Evolutionary conservation across 2,113 vertebrate species (phyloP), one percentile per base, ranked within the genome.

Genomic region (Nyctereutes procyonoides): DNA sequence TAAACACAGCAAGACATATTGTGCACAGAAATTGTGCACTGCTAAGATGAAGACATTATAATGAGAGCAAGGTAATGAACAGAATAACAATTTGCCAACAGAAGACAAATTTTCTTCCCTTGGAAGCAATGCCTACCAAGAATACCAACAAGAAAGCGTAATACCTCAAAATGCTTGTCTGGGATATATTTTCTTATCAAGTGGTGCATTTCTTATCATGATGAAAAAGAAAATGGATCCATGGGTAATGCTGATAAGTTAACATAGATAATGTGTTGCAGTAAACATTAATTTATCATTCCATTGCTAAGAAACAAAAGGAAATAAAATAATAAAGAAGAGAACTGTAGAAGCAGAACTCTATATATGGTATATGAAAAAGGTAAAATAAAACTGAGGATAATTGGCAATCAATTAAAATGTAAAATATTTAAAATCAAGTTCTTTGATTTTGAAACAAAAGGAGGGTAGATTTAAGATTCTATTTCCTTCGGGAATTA

Each of bases 181-280:
- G 96, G 96, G 97, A 97, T 98, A 98, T 98, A 98, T 98, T 98
- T 98, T 98, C 97, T 98, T 99, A 99, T 98, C 98, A 97, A 98
- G 97, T 97, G 98, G 98, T 97, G 63, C 98, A 97, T 97, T 98
- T 80, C 60, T 96, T 98, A 98, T 99, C 97, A 84, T 98, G 98
- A 98, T 98, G 96, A 97, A 98, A 98, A 98, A 93, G 96, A 98
- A 98, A 99, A 98, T 97, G 96, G 83, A 98, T 98, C 98, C 87
- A 93, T 97, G 96, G 98, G 97, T 98, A 98, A 98, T 98, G 95
- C 96, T 97, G 98, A 98, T 98, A 99, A 98, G 87, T 98, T 98
- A 98, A 97, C 96, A 98, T 96, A 94, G 93, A 97, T 95, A 97
- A 48, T 63, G 65, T 77, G 8, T 65, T 95, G 71, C 80, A 86